These are phyloP conservation scores for Cettia cetti DNA, from an alignment of 2,113 vertebrate species.

Conservation along the genomic window DNA sequence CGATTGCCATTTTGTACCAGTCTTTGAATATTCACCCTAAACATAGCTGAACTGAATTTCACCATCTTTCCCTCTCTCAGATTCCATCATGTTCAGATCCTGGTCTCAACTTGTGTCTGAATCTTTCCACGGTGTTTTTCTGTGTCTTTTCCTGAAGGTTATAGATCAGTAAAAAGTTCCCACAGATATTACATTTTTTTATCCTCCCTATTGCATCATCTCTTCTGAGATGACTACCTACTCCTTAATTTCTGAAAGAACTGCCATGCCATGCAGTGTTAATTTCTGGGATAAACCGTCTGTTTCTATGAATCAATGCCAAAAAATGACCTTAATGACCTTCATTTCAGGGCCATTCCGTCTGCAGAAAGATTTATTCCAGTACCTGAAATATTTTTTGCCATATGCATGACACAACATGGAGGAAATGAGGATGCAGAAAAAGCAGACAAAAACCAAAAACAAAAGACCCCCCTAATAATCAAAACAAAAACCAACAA, in stretches of 20 bases:
- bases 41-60: not conserved
- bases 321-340: not conserved
- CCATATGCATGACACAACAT: not conserved
- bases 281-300: not conserved
- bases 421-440: not conserved
- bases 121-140: not conserved
- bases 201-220: not conserved
- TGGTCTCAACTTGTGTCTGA: not conserved
- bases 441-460: not conserved
- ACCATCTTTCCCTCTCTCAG: not conserved
- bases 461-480: no score
- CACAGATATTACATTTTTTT: not conserved
- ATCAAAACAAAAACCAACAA: not conserved
- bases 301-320: not conserved
- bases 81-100: not conserved
- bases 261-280: not conserved
- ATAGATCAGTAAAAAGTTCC: not conserved
- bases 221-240: not conserved
- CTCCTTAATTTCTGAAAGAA: not conserved
- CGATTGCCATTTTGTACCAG: accelerated
- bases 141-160: not conserved
- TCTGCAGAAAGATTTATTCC: not conserved
- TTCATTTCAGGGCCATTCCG: not conserved
- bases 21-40: not conserved
- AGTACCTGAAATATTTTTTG: not conserved